These are phyloP conservation scores for Danionella dracula DNA, from an alignment of 2,797 vertebrate species.

Conservation along the genomic window DNA sequence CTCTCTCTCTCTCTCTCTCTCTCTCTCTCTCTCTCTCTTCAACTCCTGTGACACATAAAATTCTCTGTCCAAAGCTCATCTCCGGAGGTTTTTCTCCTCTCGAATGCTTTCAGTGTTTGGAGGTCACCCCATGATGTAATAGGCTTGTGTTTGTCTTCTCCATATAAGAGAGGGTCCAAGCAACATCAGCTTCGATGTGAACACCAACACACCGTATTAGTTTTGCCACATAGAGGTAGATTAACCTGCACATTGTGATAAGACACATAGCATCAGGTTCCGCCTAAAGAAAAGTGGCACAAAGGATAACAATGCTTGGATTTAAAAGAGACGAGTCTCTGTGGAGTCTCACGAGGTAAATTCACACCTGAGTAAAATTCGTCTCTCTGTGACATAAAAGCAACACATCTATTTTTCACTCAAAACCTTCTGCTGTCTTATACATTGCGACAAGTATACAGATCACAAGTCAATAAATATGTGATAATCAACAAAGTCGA, in stretches of 20 bases:
- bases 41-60: background rate
- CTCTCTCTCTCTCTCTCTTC: background rate
- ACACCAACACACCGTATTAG: background rate
- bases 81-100: background rate
- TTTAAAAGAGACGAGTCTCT: no score
- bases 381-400: no score
- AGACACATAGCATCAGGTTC: background rate
- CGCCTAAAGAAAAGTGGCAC: background rate
- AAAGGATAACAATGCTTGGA: no score
- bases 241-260: background rate
- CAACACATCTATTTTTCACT: no score
- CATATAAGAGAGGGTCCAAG: no score
- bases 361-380: no score
- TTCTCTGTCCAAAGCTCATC: background rate
- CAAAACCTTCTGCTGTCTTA: no score
- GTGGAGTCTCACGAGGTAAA: no score
- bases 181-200: no score
- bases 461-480: no score
- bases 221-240: background rate
- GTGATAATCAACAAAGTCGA: no score
- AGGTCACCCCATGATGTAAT: constrained; percentile 1
- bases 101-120: background rate
- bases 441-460: no score
- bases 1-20: background rate
- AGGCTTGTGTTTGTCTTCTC: background rate